Base-by-base conservation (phyloP, 30 jellyfish, hydroid and myxozoan species). In the Pseudorhiza aurosa region DNA sequence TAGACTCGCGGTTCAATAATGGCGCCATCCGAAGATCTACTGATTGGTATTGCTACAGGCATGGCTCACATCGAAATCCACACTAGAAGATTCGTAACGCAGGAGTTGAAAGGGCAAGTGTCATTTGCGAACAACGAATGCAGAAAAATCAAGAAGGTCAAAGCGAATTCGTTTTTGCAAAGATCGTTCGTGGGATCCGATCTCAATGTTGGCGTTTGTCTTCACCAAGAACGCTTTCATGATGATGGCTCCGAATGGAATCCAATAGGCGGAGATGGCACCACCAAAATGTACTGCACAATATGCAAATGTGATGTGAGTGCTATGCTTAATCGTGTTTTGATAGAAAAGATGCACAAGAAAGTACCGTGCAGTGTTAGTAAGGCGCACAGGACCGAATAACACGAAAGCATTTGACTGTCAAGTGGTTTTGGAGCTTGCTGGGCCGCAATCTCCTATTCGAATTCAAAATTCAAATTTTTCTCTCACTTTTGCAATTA, bases 181-280 rank as follows among this genome's bases (percentile, higher is more conserved):
- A 60, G 90, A 60, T 78, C 90, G 21, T 2, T 78, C 25, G 74
- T 32, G 3, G 73, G 50, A 21, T 46, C 75, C 15, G 90, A 78
- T 49, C 82, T 44, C 19, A 60, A 78, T 29, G 63, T 60, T 59
- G 90, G 82, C 11, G 90, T 78, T 17, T 78, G 90, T 55, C 58
- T 78, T 26, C 75, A 78, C 25, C 82, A 62, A 24, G 90, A 75
- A 1, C 90, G 90, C 26, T 78, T 78, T 46, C 47, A 78, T 60
- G 90, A 78, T 40, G 62, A 78, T 45, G 82, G 73, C 12, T 64
- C 90, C 8, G 69, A 78, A 33, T 78, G 90, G 90, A 82, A 78
- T 28, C 90, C 90, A 17, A 10, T 63, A 14, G 64, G 30, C 21
- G 63, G 36, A 46, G 90, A 78, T 49, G 81, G 90, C 22, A 36